Evolutionary conservation across 1,140 invertebrate genomes (phyloP), one percentile per base, ranked within the genome.

Genomic region (Caenorhabditis remanei): DNA sequence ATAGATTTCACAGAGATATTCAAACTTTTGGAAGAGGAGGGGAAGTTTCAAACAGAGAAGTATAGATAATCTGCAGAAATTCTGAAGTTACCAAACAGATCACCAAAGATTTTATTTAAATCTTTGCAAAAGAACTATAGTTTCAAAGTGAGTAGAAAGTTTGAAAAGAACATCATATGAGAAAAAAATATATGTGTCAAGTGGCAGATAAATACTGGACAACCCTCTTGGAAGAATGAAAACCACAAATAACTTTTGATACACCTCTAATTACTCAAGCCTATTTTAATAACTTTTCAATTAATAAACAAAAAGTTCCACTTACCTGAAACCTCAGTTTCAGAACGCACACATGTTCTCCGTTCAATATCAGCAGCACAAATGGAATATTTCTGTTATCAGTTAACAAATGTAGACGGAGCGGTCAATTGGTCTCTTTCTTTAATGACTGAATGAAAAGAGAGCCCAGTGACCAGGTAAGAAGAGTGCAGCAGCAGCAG

Each of bases 1-100:
- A 53, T 24, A 79, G 71, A 79, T 79, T 79, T 79, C 71, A 79
- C 11, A 19, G 21, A 79, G n/a, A 79, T 79, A 79, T 79, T 50
- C n/a, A 53, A 79, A 79, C 46, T 50, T 71, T 71, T 46, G 16
- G n/a, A 11, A 58, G n/a, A 1, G 0, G 4, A 0, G 6, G 19
- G 19, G n/a, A n/a, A 58, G 19, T 58, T 58, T 58, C 55, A 58
- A 58, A 32, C 2, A 32, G 1, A 32, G 32, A 32, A 1, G 32
- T 32, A 32, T 32, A 32, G 2, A 2, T 53, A 53, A 2, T 53
- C 16, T 53, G 50, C 1, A 4, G 16, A 53, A 4, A 53, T 2
- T 0, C 50, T 53, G 50, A 53, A 16, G 50, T 2, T 32, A 32
- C 32, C 32, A 32, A 32, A 32, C 32, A 32, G 32, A 32, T 32